phyloP scores from a whole-genome alignment of 2,888 invertebrate genomes.

The Andrena haemorrhoa region DNA sequence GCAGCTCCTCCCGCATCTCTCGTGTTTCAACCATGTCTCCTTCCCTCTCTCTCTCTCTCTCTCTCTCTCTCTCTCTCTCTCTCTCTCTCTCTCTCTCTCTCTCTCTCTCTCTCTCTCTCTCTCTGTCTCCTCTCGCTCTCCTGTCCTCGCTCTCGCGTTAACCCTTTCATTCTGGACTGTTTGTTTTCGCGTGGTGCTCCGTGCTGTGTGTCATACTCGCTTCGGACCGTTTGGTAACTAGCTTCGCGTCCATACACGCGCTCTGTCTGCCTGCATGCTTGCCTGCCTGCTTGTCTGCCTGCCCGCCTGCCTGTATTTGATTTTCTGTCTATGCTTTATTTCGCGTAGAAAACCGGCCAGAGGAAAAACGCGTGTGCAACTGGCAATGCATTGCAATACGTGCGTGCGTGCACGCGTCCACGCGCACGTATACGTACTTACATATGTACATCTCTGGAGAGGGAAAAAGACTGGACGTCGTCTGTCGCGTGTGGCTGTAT shows the following conservation, averaged over 20 bases:
- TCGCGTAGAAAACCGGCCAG: conserved; percentile 58
- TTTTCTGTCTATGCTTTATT: conserved; percentile 53
- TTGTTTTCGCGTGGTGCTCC: conserved; percentile 58
- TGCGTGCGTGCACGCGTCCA: conserved; percentile 11
- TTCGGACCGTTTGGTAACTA: conserved; percentile 45
- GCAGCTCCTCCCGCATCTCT: conserved; percentile 22
- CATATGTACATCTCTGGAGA: conserved; percentile 2
- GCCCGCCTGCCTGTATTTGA: conserved; percentile 26
- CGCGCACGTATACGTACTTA: background rate
- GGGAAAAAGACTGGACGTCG: conserved; percentile 29
- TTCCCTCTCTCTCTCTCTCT: background rate
- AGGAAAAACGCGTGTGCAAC: conserved; percentile 52
- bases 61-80: background rate
- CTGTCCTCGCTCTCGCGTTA: conserved; percentile 6
- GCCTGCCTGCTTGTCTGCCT: background rate
- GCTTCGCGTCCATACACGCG: conserved; percentile 31
- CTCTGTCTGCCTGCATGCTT: conserved; percentile 11
- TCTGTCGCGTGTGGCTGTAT: background rate
- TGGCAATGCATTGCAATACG: conserved; percentile 6
- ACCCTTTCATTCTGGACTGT: conserved; percentile 47
- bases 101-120: background rate
- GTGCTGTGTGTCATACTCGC: conserved; percentile 53
- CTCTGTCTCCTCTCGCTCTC: background rate
- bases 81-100: background rate
- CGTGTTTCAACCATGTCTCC: background rate